Base-by-base conservation (phyloP, 1,140 invertebrate genomes). In the Aphidius ervi region DNA sequence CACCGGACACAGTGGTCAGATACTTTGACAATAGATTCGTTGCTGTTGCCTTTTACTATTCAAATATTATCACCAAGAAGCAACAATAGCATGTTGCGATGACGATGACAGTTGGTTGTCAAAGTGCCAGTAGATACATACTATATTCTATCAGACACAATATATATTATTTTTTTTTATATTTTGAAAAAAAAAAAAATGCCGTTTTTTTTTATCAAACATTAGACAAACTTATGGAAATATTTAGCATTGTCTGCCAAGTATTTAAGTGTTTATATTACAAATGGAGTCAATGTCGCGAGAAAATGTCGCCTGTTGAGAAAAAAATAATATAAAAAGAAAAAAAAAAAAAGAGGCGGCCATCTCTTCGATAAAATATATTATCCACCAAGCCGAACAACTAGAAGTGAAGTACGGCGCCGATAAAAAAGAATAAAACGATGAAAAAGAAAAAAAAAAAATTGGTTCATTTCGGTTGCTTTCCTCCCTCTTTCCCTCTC, bases 321-420 rank as follows among this genome's bases (percentile, higher is more conserved):
- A 31, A 31, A 31, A 31, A 31, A 23, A 40, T 6, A 1, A 52
- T 9, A 37, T 52, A n/a, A 49, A 43, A 10, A 23, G 43, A 62
- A 52, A 58, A 59, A 45, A 54, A 56, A 50, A n/a, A 49, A 66
- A 68, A 67, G 68, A 64, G 57, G 67, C 71, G 70, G 77, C 76
- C 77, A 78, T 79, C 78, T 77, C 76, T 79, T 78, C 75, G 76
- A 78, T 74, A 73, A 77, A 72, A 70, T 71, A 72, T 78, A 74
- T 63, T 65, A 72, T 75, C 72, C 72, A 71, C 71, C 23, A 8
- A 67, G 62, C 70, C 71, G 74, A 77, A 76, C 70, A 69, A 70
- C 70, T 70, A 59, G 69, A 71, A 76, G 70, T 69, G 43, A 68
- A 74, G 72, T 70, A 71, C 74, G 67, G 70, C 73, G 74, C 74